Base-by-base conservation (phyloP, 2,113 vertebrate species). In the Lophius piscatorius region DNA sequence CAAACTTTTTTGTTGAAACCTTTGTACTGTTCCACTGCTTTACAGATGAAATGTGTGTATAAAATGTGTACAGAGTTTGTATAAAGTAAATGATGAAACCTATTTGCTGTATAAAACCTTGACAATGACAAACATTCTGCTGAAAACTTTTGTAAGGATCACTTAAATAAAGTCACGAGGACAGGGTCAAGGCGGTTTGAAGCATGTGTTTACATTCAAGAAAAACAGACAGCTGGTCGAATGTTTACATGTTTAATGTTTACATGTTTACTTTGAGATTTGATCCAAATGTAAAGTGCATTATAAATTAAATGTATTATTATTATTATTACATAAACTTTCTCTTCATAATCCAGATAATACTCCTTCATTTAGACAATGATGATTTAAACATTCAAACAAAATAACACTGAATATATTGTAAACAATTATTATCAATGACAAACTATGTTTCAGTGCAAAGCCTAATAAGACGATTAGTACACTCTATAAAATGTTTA, bases 11-110 rank as follows among this genome's bases (percentile, higher is more conserved):
- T 68, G 63, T 45, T 76, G 55, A 44, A 73, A 69, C 50, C 64
- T 79, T 77, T 73, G 48, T 71, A 76, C 63, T 35, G 63, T 58
- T 75, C 38, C 52, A 74, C 57, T 63, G 60, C 70, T 82, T 77
- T 66, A 81, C 72, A 77, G 9, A 48, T 72, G 34, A 64, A 56
- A 49, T 34, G 21, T 10, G 46, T 80, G 67, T 85, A 70, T 67
- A 80, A 62, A 80, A 67, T 80, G 65, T 83, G 82, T 81, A 83
- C 39, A 81, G 34, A 49, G 45, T 79, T 73, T 81, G 40, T 82
- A 73, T 35, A 34, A 62, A 66, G 48, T 57, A 76, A 71, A 5
- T 73, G 57, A 86, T 85, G 85, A 63, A 83, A 83, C n/a, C 65
- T 13, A 44, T 57, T 80, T 78, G 63, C 77, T 63, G 72, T 79